Evolutionary conservation across 2,888 invertebrate genomes (phyloP).

Genomic region (Epirrhoe tristata): DNA sequence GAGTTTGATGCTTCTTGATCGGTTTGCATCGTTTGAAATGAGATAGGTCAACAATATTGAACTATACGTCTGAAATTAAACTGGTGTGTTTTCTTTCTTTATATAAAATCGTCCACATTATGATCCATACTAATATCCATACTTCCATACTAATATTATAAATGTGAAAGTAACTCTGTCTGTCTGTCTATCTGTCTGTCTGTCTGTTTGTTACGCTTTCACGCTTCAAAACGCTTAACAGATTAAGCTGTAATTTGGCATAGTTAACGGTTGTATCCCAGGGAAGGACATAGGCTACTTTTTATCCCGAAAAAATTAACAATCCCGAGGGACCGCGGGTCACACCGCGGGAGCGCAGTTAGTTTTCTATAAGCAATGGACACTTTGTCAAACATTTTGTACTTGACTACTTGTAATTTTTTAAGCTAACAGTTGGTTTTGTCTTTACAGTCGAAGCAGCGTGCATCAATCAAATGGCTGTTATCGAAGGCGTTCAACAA

Average conservation of each 20-base stretch:
- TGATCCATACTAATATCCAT: too few species aligned
- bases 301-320: too few species aligned
- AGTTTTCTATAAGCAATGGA: not conserved
- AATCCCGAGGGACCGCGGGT: too few species aligned
- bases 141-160: too few species aligned
- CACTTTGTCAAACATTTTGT: not conserved
- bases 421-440: conserved; percentile 6
- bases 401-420: not conserved
- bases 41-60: conserved; percentile 12
- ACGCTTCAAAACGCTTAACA: too few species aligned
- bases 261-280: too few species aligned
- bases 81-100: not conserved
- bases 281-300: too few species aligned
- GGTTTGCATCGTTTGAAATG: conserved; percentile 31
- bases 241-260: too few species aligned
- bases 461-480: conserved; percentile 98
- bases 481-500: conserved; percentile 98
- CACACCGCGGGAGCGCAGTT: too few species aligned
- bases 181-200: too few species aligned
- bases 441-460: conserved; percentile 94
- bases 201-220: too few species aligned
- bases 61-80: conserved; percentile 6
- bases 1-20: conserved; percentile 24
- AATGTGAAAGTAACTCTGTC: too few species aligned
- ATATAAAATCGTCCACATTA: not conserved